These are phyloP conservation scores for Encarsia formosa DNA, from an alignment of 2,888 invertebrate genomes.

Conservation along the genomic window DNA sequence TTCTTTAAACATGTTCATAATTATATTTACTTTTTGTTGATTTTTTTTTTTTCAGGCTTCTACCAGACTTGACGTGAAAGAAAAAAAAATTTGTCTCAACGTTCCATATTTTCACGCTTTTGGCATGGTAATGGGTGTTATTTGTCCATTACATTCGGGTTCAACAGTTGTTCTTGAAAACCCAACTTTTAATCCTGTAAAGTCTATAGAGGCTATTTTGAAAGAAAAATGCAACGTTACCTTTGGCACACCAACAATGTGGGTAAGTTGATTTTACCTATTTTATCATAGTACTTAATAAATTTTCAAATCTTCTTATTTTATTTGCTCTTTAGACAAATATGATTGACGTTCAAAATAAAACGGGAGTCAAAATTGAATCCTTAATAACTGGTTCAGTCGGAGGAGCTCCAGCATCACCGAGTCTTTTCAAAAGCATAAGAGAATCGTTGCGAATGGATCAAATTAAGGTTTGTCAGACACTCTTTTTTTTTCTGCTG, in stretches of 20 bases:
- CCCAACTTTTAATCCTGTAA: conserved; percentile 59
- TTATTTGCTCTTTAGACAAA: conserved; percentile 57
- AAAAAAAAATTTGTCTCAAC: conserved; percentile 59
- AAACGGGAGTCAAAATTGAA: conserved; percentile 52
- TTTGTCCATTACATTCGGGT: conserved; percentile 60
- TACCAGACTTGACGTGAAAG: conserved; percentile 50
- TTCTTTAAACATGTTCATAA: too few relatives aligned
- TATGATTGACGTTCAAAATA: conserved; percentile 57
- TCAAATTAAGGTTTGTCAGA: conserved; percentile 53
- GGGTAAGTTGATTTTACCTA: conserved; percentile 38
- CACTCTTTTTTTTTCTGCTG: too few relatives aligned
- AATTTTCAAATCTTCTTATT: background rate
- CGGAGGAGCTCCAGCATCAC: conserved; percentile 72
- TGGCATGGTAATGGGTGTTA: conserved; percentile 64
- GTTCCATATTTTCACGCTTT: conserved; percentile 82
- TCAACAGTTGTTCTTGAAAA: conserved; percentile 61
- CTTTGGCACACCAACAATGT: conserved; percentile 85
- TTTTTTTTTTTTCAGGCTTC: conserved; percentile 28
- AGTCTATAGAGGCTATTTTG: conserved; percentile 61
- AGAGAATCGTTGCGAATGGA: conserved; percentile 51
- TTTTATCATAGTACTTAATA: background rate
- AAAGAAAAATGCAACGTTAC: conserved; percentile 67
- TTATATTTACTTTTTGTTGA: background rate
- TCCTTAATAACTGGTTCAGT: conserved; percentile 58
- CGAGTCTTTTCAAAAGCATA: conserved; percentile 57